Evolutionary conservation across 2,888 invertebrate species (phyloP), one percentile per base, ranked within the genome.

Genomic region (Xestobium rufovillosum): DNA sequence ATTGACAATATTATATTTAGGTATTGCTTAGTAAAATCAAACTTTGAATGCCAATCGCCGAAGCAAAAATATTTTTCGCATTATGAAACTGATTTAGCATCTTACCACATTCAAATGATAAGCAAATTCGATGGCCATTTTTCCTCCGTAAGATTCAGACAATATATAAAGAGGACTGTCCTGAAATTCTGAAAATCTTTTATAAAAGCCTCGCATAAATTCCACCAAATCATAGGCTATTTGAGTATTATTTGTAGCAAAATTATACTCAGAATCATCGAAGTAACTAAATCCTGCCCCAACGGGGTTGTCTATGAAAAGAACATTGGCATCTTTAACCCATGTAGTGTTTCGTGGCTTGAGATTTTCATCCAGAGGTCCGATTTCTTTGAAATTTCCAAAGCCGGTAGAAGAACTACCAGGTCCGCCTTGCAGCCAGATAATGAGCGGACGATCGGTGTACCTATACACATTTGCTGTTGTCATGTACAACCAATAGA

Each of bases 141-240:
- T 94, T 2, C 91, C 92, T 11, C 92, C 92, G 60, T 92, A 92
- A 0, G 90, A 90, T 62, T 94, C 90, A 14, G 83, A 83, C 54
- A 87, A 84, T 42, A 92, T 85, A 57, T 90, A 91, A 17, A 88
- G 68, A 1, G 88, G 83, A 0, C 82, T 74, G 6, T 66, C 68
- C 59, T 75, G 72, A 55, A 90, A 90, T 52, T 80, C 75, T 0
- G 84, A 76, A 55, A 82, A 69, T 9, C 68, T 59, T 10, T 66
- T 53, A 48, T 85, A 78, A 61, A 92, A 86, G 3, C 71, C 72
- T 53, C 72, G 72, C 66, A 89, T 73, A 25, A 87, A 69, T 34
- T 71, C 69, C 1, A 91, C 71, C 48, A 94, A 75, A 65, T 94
- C 92, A 17, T 64, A 48, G 1, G 86, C 88, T 36, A 84, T 81